Conservation (phyloP, 2,888 invertebrate genomes). For the Meloe dianella region DNA sequence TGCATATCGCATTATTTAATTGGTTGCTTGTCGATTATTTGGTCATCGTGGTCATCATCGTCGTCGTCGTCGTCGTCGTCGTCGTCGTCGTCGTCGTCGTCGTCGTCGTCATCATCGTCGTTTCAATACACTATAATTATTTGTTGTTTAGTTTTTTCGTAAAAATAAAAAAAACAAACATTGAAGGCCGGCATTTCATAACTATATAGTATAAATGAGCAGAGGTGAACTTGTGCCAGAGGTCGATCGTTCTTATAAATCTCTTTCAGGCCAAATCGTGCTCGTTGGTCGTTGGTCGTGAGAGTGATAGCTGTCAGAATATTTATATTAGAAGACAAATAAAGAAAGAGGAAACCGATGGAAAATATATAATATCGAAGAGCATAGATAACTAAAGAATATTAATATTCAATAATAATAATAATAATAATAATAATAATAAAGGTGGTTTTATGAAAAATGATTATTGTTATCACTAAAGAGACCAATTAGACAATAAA, state of each 20-base stretch:
- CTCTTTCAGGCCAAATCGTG: slow-evolving; percentile 44
- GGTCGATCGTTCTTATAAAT: slow-evolving; percentile 36
- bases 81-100: too few species aligned
- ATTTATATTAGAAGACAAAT: not conserved
- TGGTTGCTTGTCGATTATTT: too few species aligned
- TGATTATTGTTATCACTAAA: slow-evolving; percentile 5
- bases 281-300: slow-evolving; percentile 46
- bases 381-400: too few species aligned
- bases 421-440: too few species aligned
- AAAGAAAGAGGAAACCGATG: not conserved
- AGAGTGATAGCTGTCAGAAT: slow-evolving; percentile 55
- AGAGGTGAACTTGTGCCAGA: slow-evolving; percentile 8
- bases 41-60: too few species aligned
- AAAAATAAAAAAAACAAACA: not conserved
- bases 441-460: not conserved
- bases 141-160: not conserved
- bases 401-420: slow-evolving; percentile 9
- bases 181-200: slow-evolving; percentile 44
- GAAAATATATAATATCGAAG: slow-evolving; percentile 1
- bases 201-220: slow-evolving; percentile 22
- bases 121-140: not conserved
- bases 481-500: slow-evolving; percentile 10
- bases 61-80: too few species aligned
- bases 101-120: too few species aligned
- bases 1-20: too few species aligned